These are phyloP conservation scores for Anolis sagrei DNA, from an alignment of 2,113 vertebrate species.

Conservation along the genomic window DNA sequence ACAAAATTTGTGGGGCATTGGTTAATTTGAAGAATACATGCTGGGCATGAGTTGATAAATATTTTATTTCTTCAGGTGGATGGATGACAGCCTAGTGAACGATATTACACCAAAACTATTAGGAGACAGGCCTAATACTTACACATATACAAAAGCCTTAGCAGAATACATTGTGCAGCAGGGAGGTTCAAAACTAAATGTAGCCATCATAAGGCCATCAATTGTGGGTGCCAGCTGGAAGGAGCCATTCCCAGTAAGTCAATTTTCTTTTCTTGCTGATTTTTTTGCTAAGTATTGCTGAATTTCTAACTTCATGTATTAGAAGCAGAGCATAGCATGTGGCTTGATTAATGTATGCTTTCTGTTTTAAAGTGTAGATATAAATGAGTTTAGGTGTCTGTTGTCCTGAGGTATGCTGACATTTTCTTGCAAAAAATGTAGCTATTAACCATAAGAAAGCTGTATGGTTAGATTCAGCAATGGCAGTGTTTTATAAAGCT, in stretches of 20 bases:
- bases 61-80: slow-evolving; percentile 86
- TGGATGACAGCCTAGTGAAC: slow-evolving; percentile 94
- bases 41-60: background rate
- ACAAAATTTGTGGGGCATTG: background rate
- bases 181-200: slow-evolving; percentile 90
- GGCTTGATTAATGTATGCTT: too few relatives aligned
- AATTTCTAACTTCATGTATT: background rate
- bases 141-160: slow-evolving; percentile 94
- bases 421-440: background rate
- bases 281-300: background rate
- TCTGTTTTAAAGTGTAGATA: background rate
- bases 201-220: slow-evolving; percentile 93
- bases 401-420: background rate
- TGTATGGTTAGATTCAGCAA: background rate
- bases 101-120: slow-evolving; percentile 93
- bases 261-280: background rate
- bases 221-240: slow-evolving; percentile 99
- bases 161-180: slow-evolving; percentile 94
- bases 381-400: background rate
- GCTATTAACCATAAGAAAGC: background rate
- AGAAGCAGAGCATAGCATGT: background rate
- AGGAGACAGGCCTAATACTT: slow-evolving; percentile 93
- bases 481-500: too few relatives aligned
- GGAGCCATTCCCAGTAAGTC: slow-evolving; percentile 96
- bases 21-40: background rate